Evolutionary conservation across 1,140 invertebrate genomes (phyloP), one percentile per base, ranked within the genome.

Genomic region (Temnothorax nylanderi): DNA sequence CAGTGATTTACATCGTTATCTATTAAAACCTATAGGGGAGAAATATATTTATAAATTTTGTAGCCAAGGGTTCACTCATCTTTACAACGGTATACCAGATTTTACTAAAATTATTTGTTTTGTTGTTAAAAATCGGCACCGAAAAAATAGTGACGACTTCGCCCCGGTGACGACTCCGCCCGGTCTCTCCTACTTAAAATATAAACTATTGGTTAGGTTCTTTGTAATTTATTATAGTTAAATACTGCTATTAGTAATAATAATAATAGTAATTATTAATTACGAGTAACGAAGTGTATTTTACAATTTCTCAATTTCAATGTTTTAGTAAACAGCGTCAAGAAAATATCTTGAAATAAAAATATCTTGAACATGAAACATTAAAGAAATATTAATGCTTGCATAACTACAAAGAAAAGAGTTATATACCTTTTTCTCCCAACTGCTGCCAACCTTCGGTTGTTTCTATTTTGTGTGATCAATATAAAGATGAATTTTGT

Each of bases 11-110:
- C 58, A 75, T 56, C 11, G 21, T 8, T 44, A 44, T 67, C 10
- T 69, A 49, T 41, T 75, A 58, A 41, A 75, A 58, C 26, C 13
- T 75, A 75, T 41, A 75, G n/a, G n/a, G n/a, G n/a, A n/a, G n/a
- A n/a, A n/a, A n/a, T n/a, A n/a, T n/a, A n/a, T n/a, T n/a, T n/a
- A n/a, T n/a, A n/a, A n/a, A n/a, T n/a, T n/a, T n/a, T n/a, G n/a
- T n/a, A n/a, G n/a, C n/a, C n/a, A n/a, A n/a, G n/a, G n/a, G n/a
- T n/a, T n/a, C n/a, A n/a, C n/a, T n/a, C n/a, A n/a, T n/a, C n/a
- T n/a, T n/a, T n/a, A n/a, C n/a, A n/a, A n/a, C n/a, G n/a, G n/a
- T n/a, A n/a, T n/a, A n/a, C n/a, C n/a, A n/a, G n/a, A n/a, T n/a
- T n/a, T n/a, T n/a, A n/a, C n/a, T n/a, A n/a, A n/a, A n/a, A n/a